Percentiles rank a stretch among this genome's conserved stretches.
phyloP scores from a whole-genome alignment of 2,113 vertebrate genomes.

The Pelvicachromis taeniatus region DNA sequence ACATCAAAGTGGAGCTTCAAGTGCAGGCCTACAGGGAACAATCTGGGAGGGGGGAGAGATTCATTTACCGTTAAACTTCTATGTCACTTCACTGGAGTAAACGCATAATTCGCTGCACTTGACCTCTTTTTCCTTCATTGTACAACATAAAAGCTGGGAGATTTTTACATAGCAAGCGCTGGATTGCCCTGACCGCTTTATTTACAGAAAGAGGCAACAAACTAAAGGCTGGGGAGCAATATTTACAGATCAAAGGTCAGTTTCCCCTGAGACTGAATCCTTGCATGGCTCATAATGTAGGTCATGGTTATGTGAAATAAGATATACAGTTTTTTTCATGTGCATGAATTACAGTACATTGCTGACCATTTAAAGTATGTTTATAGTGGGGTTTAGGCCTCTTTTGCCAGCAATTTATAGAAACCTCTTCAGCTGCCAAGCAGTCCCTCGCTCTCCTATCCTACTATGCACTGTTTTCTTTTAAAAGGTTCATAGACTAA shows the following conservation, averaged over 20 bases:
- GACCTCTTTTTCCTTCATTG: not conserved
- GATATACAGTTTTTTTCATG: not conserved
- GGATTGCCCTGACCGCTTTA: constrained; percentile 20
- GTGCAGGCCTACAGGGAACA: not conserved
- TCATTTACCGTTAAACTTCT: not conserved
- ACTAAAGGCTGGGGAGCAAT: constrained; percentile 42
- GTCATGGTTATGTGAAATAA: not conserved
- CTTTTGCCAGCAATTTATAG: not conserved
- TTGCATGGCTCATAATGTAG: constrained; percentile 36
- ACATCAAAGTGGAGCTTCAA: constrained; percentile 15
- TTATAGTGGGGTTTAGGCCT: not conserved
- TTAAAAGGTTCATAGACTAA: not conserved
- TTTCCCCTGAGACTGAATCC: constrained; percentile 58
- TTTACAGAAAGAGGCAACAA: constrained; percentile 58
- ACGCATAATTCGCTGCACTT: not conserved
- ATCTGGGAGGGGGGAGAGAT: not conserved
- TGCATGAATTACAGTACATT: not conserved
- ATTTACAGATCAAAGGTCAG: constrained; percentile 73
- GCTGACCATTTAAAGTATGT: not conserved
- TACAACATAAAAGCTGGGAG: not conserved
- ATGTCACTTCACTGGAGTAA: not conserved
- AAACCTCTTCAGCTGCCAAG: not conserved
- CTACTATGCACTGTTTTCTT: not conserved
- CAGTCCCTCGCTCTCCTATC: not conserved
- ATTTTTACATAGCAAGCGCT: constrained; percentile 10